A percentile compares a stretch with the other conserved stretches of the same genome.
Conservation (phyloP, 1,140 invertebrate genomes). For the Drosophila arizonae region DNA sequence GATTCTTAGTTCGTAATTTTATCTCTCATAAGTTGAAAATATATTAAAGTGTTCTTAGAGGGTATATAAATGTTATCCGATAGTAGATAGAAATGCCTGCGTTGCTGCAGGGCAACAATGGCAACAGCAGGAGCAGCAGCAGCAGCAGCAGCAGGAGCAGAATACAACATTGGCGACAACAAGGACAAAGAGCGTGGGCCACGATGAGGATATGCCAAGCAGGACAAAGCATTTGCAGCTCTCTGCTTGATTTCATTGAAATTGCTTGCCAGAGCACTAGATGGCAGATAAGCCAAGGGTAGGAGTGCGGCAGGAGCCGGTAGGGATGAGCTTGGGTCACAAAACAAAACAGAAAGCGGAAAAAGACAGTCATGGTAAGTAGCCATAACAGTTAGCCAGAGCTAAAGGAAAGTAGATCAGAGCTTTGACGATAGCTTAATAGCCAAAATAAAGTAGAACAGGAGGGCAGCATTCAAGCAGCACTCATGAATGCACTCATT, state of each 20-base stretch:
- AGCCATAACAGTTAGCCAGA: conserved; percentile 41
- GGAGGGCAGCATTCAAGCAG: neutral
- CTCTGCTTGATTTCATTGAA: conserved; percentile 46
- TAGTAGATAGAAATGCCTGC: conserved; percentile 20
- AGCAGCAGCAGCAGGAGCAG: conserved; percentile 15
- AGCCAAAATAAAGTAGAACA: conserved; percentile 6
- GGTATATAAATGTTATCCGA: conserved; percentile 25
- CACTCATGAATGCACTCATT: conserved; percentile 33
- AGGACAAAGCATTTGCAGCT: conserved; percentile 51
- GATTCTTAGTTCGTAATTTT: neutral
- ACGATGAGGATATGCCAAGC: conserved; percentile 11
- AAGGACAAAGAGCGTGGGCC: conserved; percentile 32
- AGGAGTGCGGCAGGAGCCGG: neutral
- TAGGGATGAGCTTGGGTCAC: neutral
- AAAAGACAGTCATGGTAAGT: conserved; percentile 23
- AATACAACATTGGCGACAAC: conserved; percentile 42
- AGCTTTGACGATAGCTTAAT: conserved; percentile 19
- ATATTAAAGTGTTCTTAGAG: neutral
- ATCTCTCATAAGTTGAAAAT: neutral
- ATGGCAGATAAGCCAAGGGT: conserved; percentile 23
- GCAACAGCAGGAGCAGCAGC: conserved; percentile 12
- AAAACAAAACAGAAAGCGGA: neutral
- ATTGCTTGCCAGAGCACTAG: conserved; percentile 38
- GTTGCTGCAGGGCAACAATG: conserved; percentile 30
- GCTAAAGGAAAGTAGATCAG: conserved; percentile 19